Base-by-base conservation (phyloP, 2,113 vertebrate genomes). In the Aspiorhynchus laticeps region DNA sequence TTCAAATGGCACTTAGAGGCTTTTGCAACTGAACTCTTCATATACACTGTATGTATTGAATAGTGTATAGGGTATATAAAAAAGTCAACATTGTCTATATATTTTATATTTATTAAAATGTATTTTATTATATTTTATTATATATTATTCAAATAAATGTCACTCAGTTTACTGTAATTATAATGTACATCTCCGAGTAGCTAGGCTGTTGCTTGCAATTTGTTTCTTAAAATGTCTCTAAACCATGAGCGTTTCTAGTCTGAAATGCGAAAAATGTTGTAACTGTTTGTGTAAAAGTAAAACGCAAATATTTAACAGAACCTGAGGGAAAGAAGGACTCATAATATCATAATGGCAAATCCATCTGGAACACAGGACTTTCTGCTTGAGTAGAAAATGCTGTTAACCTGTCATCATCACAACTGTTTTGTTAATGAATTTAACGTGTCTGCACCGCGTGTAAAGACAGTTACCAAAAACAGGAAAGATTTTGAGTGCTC, bases 251-350 rank as follows among this genome's bases (percentile, higher is more conserved):
- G 10, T 19, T 73, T 41, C 21, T 43, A n/a, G 77, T 59, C 51
- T 80, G 53, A 5, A 7, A 61, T 38, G 33, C 19, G 15, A 21
- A 59, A 56, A 80, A 59, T 80, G 31, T 24, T 24, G 28, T 21
- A 79, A 56, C 48, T 59, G 31, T 38, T 78, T 78, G 14, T 78
- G 76, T 78, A 78, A 78, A 48, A 31, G 5, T 79, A 36, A 56
- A 21, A 79, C 28, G 33, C 51, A 80, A 33, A 80, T 79, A 53
- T 79, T 56, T 24, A 53, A 51, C 15, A 51, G 46, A 53, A 19
- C 48, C 43, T 51, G 43, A 21, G 26, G 26, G 46, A 10, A 51
- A 78, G 48, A 33, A 11, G 6, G 1, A 80, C 51, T 80, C 77
- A 12, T 36, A 79, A 59, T 36, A 36, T 21, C 15, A 51, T 28